These are phyloP conservation scores for Solen grandis DNA, from an alignment of 1,140 invertebrate species.

Conservation along the genomic window DNA sequence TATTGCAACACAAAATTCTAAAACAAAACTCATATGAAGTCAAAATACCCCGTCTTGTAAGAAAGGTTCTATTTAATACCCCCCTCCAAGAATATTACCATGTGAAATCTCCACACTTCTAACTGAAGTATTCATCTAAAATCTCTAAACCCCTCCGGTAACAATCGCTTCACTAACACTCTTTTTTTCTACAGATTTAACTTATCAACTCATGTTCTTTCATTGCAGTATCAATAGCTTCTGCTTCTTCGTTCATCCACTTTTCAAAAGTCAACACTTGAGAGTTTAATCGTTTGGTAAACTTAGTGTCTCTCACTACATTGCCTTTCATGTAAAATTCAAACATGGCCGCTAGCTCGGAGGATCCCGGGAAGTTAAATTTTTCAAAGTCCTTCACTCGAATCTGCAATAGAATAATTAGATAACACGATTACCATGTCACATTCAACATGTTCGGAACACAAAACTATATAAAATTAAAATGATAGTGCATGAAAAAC, in stretches of 20 bases:
- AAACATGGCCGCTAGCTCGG: conserved; percentile 71
- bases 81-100: background rate
- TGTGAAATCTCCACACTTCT: background rate
- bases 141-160: background rate
- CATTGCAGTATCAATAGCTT: conserved; percentile 40
- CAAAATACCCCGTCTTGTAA: too few species aligned
- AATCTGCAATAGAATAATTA: conserved; percentile 65
- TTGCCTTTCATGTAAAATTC: conserved; percentile 61
- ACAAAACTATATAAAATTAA: background rate
- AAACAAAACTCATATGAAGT: background rate
- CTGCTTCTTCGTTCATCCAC: conserved; percentile 61
- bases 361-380: conserved; percentile 67
- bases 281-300: conserved; percentile 63
- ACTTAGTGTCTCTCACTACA: conserved; percentile 57
- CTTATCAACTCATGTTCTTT: conserved; percentile 36
- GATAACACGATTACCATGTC: too few species aligned
- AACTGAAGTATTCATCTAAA: too few species aligned
- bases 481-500: background rate
- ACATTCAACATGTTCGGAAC: too few species aligned
- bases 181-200: background rate
- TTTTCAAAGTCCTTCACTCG: conserved; percentile 67
- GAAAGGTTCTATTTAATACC: background rate
- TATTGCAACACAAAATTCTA: too few species aligned
- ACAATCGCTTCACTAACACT: background rate
- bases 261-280: conserved; percentile 60